Percentiles rank a stretch among this genome's conserved stretches.
Evolutionary conservation across 2,797 vertebrate species (phyloP).

Genomic region (Potorous gilbertii): DNA sequence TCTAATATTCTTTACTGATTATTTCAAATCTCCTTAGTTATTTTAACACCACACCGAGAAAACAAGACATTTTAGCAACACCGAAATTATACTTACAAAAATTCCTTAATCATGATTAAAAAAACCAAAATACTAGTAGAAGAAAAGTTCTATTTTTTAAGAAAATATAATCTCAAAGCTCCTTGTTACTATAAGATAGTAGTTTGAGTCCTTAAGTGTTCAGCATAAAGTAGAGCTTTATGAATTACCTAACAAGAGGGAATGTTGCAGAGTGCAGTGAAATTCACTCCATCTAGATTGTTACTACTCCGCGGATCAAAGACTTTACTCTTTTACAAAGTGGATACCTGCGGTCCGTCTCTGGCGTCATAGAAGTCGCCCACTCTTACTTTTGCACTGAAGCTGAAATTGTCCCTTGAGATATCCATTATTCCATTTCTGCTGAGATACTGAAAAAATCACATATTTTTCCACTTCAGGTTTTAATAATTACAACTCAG

Average conservation of each 20-base stretch:
- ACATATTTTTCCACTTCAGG: slow-evolving; percentile 91
- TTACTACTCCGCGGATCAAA: slow-evolving; percentile 85
- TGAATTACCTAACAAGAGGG: slow-evolving; percentile 76
- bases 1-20: slow-evolving; percentile 15
- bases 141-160: slow-evolving; percentile 52
- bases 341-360: slow-evolving; percentile 94
- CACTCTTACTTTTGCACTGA: slow-evolving; percentile 98
- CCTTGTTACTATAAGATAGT: slow-evolving; percentile 38
- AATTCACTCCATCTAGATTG: slow-evolving; percentile 82
- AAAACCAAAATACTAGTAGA: slow-evolving; percentile 29
- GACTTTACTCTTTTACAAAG: slow-evolving; percentile 87
- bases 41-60: background rate
- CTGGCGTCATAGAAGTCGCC: slow-evolving; percentile 98
- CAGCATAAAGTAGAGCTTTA: slow-evolving; percentile 63
- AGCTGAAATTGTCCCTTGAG: slow-evolving; percentile 98
- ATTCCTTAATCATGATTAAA: background rate
- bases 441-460: slow-evolving; percentile 95
- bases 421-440: slow-evolving; percentile 96
- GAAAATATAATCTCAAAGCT: slow-evolving; percentile 63
- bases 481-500: slow-evolving; percentile 87
- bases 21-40: background rate
- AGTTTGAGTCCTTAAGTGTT: slow-evolving; percentile 57
- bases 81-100: background rate
- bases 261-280: slow-evolving; percentile 78
- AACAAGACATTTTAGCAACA: background rate